Conservation (phyloP, 2,797 vertebrate genomes). For the Mormyrus proboscirostris region DNA sequence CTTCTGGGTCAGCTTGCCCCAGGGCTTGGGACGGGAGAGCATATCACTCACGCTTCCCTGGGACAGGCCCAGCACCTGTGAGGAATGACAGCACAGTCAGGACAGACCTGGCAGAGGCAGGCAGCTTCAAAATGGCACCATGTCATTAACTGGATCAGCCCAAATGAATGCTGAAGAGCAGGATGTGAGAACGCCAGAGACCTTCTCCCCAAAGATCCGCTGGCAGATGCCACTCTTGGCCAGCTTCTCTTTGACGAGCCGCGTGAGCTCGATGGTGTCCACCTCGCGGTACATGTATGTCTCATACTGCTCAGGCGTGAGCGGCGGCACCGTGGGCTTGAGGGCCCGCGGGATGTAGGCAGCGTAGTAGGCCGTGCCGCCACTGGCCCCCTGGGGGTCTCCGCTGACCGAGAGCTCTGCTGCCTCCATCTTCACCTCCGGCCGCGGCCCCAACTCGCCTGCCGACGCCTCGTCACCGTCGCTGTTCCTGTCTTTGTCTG, state of each 20-base stretch:
- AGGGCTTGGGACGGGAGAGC: constrained; percentile 93
- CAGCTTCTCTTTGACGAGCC: constrained; percentile 97
- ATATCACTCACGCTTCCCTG: constrained; percentile 99
- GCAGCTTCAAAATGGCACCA: neutral
- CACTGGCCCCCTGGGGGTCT: constrained; percentile 51
- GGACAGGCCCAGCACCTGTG: constrained; percentile 90
- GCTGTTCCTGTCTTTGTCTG: constrained; percentile 63
- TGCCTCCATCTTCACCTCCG: constrained; percentile 76
- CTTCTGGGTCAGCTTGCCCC: constrained; percentile 98
- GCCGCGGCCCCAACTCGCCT: constrained; percentile 62
- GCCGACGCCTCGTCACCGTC: constrained; percentile 76
- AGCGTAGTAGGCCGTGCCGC: constrained; percentile 78
- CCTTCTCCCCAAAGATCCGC: constrained; percentile 98
- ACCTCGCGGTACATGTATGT: constrained; percentile 99
- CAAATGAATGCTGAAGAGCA: constrained; percentile 13
- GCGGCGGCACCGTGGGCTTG: constrained; percentile 87
- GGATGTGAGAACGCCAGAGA: constrained; percentile 34
- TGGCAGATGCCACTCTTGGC: constrained; percentile 99
- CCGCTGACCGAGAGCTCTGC: constrained; percentile 49
- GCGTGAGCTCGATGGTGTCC: constrained; percentile 90
- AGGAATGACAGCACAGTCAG: neutral
- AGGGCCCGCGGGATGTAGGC: constrained; percentile 82
- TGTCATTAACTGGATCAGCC: neutral
- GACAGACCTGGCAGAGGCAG: neutral
- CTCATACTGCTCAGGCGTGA: constrained; percentile 96